A percentile compares a stretch with the other conserved stretches of the same genome.
phyloP scores from a whole-genome alignment of 2,113 vertebrate species.

The Erythrocercus mccallii region DNA sequence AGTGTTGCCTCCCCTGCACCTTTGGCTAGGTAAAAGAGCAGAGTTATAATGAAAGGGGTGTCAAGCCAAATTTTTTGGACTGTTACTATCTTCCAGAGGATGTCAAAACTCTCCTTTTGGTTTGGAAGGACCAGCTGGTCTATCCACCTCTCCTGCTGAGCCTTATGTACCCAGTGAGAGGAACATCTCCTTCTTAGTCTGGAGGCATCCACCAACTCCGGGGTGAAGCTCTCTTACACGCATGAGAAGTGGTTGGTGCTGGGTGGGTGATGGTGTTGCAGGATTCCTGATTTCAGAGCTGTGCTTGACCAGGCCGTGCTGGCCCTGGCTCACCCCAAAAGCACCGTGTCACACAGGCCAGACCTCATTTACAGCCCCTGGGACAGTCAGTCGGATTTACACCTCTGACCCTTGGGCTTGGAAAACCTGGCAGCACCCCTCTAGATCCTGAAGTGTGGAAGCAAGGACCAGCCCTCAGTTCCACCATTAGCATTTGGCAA shows the following conservation, averaged over 20 bases:
- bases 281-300: not conserved
- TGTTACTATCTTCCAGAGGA: not conserved
- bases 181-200: not conserved
- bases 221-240: fast-evolving
- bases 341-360: fast-evolving
- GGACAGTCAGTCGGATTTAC: not conserved
- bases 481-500: not conserved
- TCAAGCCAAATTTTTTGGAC: not conserved
- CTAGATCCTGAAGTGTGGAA: not conserved
- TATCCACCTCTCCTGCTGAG: not conserved
- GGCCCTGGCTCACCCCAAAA: not conserved
- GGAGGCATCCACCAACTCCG: not conserved
- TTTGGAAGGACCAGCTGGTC: not conserved
- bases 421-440: not conserved
- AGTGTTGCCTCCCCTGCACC: not conserved
- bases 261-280: not conserved
- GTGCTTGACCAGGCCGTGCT: not conserved
- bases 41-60: not conserved
- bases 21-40: not conserved
- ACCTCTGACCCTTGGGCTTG: not conserved
- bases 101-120: not conserved
- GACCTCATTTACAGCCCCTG: fast-evolving
- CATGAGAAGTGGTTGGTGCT: fast-evolving
- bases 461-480: not conserved
- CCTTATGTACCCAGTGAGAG: not conserved